Percentiles rank a stretch among this genome's conserved stretches.
Evolutionary conservation across 1,140 invertebrate species (phyloP).

Genomic region (Heterodera schachtii): DNA sequence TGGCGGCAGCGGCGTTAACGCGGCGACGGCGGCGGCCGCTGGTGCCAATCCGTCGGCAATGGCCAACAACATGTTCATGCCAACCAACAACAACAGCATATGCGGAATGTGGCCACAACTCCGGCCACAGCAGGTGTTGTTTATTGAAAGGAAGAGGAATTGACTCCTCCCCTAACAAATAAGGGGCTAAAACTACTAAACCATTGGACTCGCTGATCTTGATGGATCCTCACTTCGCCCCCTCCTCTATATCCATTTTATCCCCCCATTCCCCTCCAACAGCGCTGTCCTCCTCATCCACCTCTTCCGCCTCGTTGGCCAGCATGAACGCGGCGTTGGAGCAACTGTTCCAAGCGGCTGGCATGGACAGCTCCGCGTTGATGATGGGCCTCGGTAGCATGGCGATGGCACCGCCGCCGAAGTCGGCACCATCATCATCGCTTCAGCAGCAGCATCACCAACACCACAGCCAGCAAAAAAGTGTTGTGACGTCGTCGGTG

Average conservation of each 20-base stretch:
- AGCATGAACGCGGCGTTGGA: conserved; percentile 2
- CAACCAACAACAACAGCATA: not conserved
- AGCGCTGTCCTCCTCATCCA: not conserved
- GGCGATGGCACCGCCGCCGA: not conserved
- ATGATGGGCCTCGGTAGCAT: conserved; percentile 10
- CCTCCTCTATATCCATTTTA: too few relatives aligned
- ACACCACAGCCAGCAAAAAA: not conserved
- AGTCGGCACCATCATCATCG: not conserved
- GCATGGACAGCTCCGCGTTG: conserved; percentile 27
- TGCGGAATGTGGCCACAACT: not conserved
- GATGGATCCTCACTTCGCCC: too few relatives aligned
- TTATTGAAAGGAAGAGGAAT: too few relatives aligned
- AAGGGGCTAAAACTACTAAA: too few relatives aligned
- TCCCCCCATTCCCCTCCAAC: not conserved
- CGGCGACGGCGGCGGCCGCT: not conserved
- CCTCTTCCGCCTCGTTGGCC: not conserved
- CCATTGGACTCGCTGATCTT: too few relatives aligned
- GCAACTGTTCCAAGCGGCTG: conserved; percentile 18
- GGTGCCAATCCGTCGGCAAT: not conserved
- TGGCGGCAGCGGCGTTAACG: not conserved
- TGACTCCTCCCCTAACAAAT: too few relatives aligned
- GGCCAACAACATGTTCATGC: conserved; percentile 13
- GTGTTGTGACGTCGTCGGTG: too few relatives aligned
- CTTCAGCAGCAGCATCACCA: not conserved
- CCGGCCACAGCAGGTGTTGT: too few relatives aligned